Percentiles rank a stretch among this genome's conserved stretches.
Evolutionary conservation across 2,797 vertebrate genomes (phyloP).

Genomic region (Clarias fuscus): DNA sequence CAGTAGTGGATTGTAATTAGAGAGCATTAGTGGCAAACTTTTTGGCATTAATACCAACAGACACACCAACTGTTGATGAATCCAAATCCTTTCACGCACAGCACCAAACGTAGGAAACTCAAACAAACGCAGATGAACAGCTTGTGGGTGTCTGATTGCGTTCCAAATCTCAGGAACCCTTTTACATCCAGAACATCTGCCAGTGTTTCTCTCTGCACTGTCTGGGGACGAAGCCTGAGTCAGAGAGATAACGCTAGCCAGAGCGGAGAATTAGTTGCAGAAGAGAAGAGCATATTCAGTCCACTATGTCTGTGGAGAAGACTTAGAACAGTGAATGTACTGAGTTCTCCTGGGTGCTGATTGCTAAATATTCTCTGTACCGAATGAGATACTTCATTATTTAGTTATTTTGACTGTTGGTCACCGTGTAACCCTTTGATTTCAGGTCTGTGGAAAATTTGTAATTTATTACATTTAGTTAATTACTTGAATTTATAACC

Average conservation of each 20-base stretch:
- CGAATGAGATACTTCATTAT: not conserved
- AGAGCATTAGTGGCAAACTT: not conserved
- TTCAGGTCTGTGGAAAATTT: not conserved
- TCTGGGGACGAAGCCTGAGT: conserved; percentile 28
- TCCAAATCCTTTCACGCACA: conserved; percentile 23
- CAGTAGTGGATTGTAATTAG: not conserved
- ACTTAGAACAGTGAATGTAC: not conserved
- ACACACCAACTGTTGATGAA: not conserved
- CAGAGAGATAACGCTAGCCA: conserved; percentile 35
- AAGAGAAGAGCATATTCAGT: conserved; percentile 18
- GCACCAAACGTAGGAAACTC: conserved; percentile 26
- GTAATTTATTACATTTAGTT: not conserved
- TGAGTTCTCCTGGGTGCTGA: not conserved
- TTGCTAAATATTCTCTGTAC: not conserved
- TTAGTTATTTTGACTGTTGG: not conserved
- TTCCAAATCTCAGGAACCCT: conserved; percentile 38
- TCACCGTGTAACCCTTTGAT: not conserved
- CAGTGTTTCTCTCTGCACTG: conserved; percentile 35
- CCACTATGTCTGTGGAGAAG: not conserved
- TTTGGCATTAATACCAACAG: conserved; percentile 1
- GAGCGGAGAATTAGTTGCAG: conserved; percentile 13
- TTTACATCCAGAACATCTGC: conserved; percentile 45
- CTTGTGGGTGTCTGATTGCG: conserved; percentile 58
- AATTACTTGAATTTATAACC: not conserved
- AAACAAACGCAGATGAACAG: conserved; percentile 36